Conservation (phyloP, 2,888 invertebrate species). For the Scaptodrosophila latifasciaeformis region DNA sequence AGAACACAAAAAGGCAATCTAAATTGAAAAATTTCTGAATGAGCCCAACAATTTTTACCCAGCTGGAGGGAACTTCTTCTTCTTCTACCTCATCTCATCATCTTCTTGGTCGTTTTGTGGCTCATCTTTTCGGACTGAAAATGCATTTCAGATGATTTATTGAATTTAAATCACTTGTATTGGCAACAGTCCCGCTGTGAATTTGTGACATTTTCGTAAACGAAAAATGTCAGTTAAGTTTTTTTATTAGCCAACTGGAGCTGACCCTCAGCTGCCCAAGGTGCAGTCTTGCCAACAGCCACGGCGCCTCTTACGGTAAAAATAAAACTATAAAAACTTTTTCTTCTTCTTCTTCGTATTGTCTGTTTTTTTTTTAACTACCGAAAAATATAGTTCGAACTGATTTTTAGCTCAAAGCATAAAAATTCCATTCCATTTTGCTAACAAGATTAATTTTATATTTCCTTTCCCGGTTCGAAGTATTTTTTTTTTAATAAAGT, state of each 20-base stretch:
- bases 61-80: background rate
- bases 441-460: no score
- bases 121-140: no score
- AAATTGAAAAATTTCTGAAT: no score
- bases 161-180: slow-evolving; percentile 75
- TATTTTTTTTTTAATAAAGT: slow-evolving; percentile 51
- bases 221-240: slow-evolving; percentile 74
- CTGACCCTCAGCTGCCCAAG: slow-evolving; percentile 14
- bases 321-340: background rate
- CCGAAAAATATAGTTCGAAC: slow-evolving; percentile 67
- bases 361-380: slow-evolving; percentile 41
- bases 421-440: no score
- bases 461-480: no score
- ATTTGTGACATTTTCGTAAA: slow-evolving; percentile 74
- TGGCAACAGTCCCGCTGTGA: slow-evolving; percentile 74
- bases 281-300: background rate
- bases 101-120: no score
- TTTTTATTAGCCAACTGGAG: slow-evolving; percentile 68
- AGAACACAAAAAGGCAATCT: no score
- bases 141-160: slow-evolving; percentile 70
- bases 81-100: no score
- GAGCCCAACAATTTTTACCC: no score
- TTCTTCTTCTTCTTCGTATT: no score
- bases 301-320: no score
- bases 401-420: slow-evolving; percentile 56